Evolutionary conservation across 2,797 vertebrate genomes (phyloP).

Genomic region (Rhinatrema bivittatum): DNA sequence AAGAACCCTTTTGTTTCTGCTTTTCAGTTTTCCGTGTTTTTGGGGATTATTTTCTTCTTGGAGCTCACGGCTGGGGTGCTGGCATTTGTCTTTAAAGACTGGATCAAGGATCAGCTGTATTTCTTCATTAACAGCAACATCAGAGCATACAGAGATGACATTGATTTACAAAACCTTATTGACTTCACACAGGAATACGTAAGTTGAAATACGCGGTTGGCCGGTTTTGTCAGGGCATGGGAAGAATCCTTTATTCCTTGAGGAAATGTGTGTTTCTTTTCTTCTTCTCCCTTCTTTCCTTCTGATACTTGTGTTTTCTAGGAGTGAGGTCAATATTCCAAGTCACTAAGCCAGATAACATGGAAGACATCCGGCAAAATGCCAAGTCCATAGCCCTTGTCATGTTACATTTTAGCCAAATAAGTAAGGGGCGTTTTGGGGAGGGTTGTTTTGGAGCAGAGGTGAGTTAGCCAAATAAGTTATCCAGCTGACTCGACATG

Average conservation of each 20-base stretch:
- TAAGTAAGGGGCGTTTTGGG: no score
- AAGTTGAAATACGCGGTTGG: slow-evolving; percentile 60
- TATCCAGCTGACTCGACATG: no score
- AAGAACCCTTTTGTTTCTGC: slow-evolving; percentile 14
- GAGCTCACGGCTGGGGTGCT: slow-evolving; percentile 93
- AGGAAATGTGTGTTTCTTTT: slow-evolving; percentile 2
- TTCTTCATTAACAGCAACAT: slow-evolving; percentile 99
- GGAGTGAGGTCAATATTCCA: no score
- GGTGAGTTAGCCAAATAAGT: no score
- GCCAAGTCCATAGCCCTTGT: no score
- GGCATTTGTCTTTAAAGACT: slow-evolving; percentile 98
- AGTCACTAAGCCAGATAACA: no score
- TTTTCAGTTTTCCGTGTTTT: slow-evolving; percentile 90
- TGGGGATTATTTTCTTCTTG: slow-evolving; percentile 98
- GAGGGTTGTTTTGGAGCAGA: no score
- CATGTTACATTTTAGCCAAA: no score
- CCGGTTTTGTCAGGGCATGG: slow-evolving; percentile 16
- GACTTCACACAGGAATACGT: slow-evolving; percentile 99
- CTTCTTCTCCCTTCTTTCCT: not conserved
- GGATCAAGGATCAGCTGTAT: slow-evolving; percentile 98
- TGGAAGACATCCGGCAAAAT: no score
- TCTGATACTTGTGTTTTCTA: slow-evolving; percentile 2
- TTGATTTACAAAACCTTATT: slow-evolving; percentile 97
- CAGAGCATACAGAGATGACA: slow-evolving; percentile 93
- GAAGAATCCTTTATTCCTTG: not conserved